Conservation (phyloP, 2,797 vertebrate genomes). For the Natrix natrix region DNA sequence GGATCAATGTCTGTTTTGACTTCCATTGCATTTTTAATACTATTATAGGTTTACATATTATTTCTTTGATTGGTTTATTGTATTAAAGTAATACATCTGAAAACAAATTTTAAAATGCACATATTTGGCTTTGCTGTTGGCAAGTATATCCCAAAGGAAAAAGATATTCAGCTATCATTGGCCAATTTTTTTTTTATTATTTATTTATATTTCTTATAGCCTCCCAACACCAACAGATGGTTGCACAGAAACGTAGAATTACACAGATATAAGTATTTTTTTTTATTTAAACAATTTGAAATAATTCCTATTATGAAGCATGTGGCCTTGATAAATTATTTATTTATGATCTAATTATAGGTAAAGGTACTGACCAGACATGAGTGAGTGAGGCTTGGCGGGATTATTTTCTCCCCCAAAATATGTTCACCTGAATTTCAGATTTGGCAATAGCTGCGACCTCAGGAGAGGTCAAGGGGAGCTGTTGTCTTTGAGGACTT, state of each 20-base stretch:
- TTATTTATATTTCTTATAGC: neutral
- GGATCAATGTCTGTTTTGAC: neutral
- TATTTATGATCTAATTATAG: neutral
- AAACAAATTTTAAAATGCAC: neutral
- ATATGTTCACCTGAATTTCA: neutral
- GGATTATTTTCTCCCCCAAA: neutral
- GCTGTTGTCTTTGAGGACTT: neutral
- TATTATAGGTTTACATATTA: neutral
- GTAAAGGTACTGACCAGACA: neutral
- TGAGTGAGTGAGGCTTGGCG: neutral
- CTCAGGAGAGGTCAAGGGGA: neutral
- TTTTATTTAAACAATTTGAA: neutral
- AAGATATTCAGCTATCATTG: neutral
- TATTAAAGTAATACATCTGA: neutral
- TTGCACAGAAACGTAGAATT: neutral
- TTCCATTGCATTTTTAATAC: neutral
- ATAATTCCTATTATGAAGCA: neutral
- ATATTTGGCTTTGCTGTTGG: neutral
- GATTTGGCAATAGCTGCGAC: neutral
- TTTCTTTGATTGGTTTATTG: neutral
- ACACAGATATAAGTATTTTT: neutral
- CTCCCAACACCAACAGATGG: neutral
- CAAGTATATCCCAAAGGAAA: neutral
- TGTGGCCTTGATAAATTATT: neutral
- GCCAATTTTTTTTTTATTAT: neutral